A percentile compares a stretch with the other conserved stretches of the same genome.
Evolutionary conservation across 1,140 invertebrate genomes (phyloP).

Genomic region (Carposina sasakii): DNA sequence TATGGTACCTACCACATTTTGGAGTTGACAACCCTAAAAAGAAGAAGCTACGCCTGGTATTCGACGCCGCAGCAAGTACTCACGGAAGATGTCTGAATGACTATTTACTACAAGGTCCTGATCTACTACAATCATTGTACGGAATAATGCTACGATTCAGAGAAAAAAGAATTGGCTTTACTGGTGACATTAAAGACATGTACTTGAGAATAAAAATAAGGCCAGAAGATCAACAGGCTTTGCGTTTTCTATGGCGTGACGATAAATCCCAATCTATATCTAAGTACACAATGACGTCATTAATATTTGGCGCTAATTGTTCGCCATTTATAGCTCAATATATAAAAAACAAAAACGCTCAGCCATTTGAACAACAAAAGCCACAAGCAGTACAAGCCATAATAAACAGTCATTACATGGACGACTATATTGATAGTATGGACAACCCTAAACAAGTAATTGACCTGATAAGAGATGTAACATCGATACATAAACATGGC

Average conservation of each 20-base stretch:
- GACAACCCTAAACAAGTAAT: slow-evolving; percentile 19
- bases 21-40: slow-evolving; percentile 12
- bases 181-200: slow-evolving; percentile 22
- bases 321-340: slow-evolving; percentile 18
- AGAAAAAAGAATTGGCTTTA: slow-evolving; percentile 20
- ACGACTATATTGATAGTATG: slow-evolving; percentile 32
- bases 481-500: slow-evolving; percentile 21
- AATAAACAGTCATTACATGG: slow-evolving; percentile 30
- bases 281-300: slow-evolving; percentile 17
- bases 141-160: slow-evolving; percentile 24
- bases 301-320: slow-evolving; percentile 8
- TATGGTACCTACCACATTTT: slow-evolving; percentile 31
- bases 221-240: slow-evolving; percentile 15
- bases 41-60: slow-evolving; percentile 26
- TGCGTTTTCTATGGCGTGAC: slow-evolving; percentile 23
- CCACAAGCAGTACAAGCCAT: slow-evolving; percentile 21
- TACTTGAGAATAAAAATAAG: slow-evolving; percentile 19
- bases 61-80: slow-evolving; percentile 22
- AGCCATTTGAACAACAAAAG: slow-evolving; percentile 14
- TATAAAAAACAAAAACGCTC: slow-evolving; percentile 33
- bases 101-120: slow-evolving; percentile 18
- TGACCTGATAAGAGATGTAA: slow-evolving; percentile 15
- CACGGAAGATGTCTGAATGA: slow-evolving; percentile 22
- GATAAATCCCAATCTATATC: background rate
- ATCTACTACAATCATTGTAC: slow-evolving; percentile 19